Conservation (phyloP, 2,797 vertebrate genomes). For the Siniperca scherzeri region DNA sequence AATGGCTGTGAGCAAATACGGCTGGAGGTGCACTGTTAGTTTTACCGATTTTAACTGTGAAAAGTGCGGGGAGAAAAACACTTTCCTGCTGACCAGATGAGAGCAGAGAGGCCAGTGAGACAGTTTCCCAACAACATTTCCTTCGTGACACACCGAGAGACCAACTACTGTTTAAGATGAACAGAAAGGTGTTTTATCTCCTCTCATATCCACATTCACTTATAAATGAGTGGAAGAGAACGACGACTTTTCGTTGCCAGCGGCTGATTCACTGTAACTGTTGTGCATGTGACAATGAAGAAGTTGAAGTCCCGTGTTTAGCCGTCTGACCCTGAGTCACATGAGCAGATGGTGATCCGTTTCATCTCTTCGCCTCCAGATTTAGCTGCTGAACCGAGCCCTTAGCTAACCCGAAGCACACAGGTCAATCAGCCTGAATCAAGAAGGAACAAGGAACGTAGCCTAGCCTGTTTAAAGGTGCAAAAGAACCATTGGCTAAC, state of each 20-base stretch:
- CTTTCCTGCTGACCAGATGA: background rate
- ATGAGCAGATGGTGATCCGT: background rate
- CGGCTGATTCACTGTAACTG: too few species aligned
- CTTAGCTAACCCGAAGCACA: background rate
- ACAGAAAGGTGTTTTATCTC: background rate
- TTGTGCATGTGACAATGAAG: too few species aligned
- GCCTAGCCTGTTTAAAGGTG: background rate
- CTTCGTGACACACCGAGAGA: background rate
- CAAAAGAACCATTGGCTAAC: background rate
- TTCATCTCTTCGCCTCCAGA: background rate
- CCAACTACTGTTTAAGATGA: background rate
- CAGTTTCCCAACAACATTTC: slow-evolving; percentile 27
- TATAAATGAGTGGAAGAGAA: background rate
- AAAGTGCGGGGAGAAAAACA: slow-evolving; percentile 8
- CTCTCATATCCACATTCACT: background rate
- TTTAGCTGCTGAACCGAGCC: background rate
- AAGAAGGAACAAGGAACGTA: background rate
- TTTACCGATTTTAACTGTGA: slow-evolving; percentile 51
- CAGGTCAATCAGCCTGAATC: background rate
- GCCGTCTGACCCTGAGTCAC: background rate
- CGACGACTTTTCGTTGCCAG: too few species aligned
- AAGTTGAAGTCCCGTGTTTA: too few species aligned
- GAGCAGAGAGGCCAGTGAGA: slow-evolving; percentile 37
- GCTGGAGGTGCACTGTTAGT: slow-evolving; percentile 68
- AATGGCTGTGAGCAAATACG: slow-evolving; percentile 64